Percentiles rank a stretch among this genome's conserved stretches.
Evolutionary conservation across 2,888 invertebrate genomes (phyloP).

Genomic region (Eumerus sabulonum): DNA sequence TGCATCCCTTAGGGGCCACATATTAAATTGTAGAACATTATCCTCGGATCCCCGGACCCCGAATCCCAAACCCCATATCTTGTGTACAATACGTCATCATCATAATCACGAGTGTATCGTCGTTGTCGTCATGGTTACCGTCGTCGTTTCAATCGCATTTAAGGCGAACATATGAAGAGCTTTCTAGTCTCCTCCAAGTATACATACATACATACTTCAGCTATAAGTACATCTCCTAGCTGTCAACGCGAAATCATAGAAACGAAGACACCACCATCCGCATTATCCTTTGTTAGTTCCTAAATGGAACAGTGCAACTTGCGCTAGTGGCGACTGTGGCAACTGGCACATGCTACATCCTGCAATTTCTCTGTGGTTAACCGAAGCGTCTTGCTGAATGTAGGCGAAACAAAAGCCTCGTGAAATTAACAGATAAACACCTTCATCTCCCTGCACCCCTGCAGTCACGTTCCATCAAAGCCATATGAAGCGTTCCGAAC

Average conservation of each 20-base stretch:
- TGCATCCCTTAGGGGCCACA: conserved; percentile 1
- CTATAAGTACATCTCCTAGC: conserved; percentile 32
- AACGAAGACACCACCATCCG: conserved; percentile 39
- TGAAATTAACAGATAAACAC: conserved; percentile 65
- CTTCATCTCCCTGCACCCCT: conserved; percentile 38
- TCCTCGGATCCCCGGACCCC: not conserved
- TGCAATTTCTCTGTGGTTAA: conserved; percentile 59
- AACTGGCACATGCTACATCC: conserved; percentile 23
- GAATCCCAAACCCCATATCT: no score
- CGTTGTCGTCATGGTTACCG: not conserved
- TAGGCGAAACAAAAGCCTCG: conserved; percentile 52
- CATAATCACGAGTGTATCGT: no score
- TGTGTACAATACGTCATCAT: no score
- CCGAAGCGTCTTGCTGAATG: conserved; percentile 56
- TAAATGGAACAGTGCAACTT: conserved; percentile 11
- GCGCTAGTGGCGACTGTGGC: not conserved
- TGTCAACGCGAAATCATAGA: conserved; percentile 41
- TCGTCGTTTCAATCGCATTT: conserved; percentile 32
- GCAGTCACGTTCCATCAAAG: conserved; percentile 5
- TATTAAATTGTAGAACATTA: conserved; percentile 31
- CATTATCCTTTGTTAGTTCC: conserved; percentile 49
- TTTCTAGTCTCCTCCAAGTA: no score
- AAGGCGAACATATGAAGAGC: conserved; percentile 37
- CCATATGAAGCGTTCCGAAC: conserved; percentile 8
- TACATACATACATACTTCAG: conserved; percentile 5